These are phyloP conservation scores for Ailuropoda melanoleuca DNA, from an alignment of 2,113 vertebrate species.

Conservation along the genomic window DNA sequence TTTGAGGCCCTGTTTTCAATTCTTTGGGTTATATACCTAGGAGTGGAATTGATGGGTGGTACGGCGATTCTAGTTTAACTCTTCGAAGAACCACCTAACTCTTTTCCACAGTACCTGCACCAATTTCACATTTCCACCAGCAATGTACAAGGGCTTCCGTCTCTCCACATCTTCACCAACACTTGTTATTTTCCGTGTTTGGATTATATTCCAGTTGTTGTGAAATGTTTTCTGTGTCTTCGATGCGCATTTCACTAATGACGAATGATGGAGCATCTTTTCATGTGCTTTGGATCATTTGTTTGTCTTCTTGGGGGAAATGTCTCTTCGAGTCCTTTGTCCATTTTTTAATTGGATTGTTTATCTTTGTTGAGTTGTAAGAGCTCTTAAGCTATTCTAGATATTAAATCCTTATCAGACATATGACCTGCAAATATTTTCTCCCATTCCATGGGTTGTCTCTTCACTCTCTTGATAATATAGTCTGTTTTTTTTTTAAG, in stretches of 20 bases:
- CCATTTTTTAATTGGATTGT: background rate
- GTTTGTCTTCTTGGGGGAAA: background rate
- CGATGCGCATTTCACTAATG: background rate
- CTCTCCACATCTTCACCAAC: background rate
- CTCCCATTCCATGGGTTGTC: background rate
- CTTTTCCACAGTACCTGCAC: background rate
- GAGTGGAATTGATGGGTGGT: background rate
- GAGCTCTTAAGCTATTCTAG: background rate
- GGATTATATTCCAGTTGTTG: background rate
- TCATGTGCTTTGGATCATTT: background rate
- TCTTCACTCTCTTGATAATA: background rate
- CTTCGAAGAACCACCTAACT: background rate
- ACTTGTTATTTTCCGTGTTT: background rate
- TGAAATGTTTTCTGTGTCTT: background rate
- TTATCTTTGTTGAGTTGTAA: background rate
- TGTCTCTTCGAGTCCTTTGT: background rate
- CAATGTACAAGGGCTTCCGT: background rate
- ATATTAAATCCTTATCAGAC: background rate
- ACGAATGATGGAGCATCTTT: background rate
- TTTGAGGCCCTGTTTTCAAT: background rate
- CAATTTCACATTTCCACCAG: background rate
- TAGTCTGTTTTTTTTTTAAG: background rate
- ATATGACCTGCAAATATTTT: background rate
- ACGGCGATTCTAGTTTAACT: background rate
- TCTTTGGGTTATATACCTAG: background rate